Evolutionary conservation across 2,113 vertebrate species (phyloP), one percentile per base, ranked within the genome.

Genomic region (Nothobranchius furzeri): DNA sequence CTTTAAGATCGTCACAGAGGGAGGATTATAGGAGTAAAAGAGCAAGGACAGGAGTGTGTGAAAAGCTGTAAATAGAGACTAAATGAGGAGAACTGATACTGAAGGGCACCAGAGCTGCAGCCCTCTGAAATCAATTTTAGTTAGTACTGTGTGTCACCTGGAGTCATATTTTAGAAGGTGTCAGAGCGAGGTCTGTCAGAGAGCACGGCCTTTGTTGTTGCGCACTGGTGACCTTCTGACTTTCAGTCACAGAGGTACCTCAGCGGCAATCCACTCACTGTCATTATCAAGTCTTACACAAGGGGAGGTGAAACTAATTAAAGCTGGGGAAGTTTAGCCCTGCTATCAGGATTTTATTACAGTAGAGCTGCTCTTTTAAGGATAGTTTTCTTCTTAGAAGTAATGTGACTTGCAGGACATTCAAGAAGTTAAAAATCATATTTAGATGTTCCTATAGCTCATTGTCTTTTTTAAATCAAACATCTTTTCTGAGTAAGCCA

Each of bases 81-180:
- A n/a, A 84, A 71, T 61, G 75, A 73, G 65, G 49, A 71, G 53
- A 53, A n/a, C 47, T 49, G 47, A 70, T 49, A 65, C 68, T 75
- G 63, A 69, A 73, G 79, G 77, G 63, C 75, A 69, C 63, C 20
- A 60, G 75, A 80, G 48, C 75, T 76, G 60, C 66, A 70, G 81
- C 57, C 65, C 50, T 64, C 60, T 83, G 20, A 82, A 87, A 90
- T 91, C 87, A 75, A 87, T 89, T 90, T 85, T 87, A 92, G 95
- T 96, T 95, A 95, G 91, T 87, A 90, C 87, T 89, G 83, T 63
- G 92, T 86, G 90, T 92, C 93, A 92, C 92, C 88, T 87, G 85
- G 92, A 93, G 94, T 94, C 92, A 93, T 95, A 88, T 92, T 94
- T 93, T 85, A 93, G 76, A 65, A 74, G 70, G 78, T 7, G 25